A percentile compares a stretch with the other conserved stretches of the same genome.
phyloP scores from a whole-genome alignment of 2,888 invertebrate genomes.

The Perithous albicinctus region DNA sequence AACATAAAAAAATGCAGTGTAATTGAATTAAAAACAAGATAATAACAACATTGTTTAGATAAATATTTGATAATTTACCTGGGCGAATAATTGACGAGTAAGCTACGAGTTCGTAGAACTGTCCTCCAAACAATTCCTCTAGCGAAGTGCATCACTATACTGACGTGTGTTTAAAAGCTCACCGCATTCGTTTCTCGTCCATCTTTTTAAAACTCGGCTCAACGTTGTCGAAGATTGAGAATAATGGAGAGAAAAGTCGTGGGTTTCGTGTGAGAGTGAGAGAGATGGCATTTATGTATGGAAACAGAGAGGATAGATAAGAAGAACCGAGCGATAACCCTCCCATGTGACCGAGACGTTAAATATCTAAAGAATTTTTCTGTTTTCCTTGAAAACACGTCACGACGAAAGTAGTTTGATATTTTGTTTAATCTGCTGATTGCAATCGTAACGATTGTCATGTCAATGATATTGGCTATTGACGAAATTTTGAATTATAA shows the following conservation, averaged over 20 bases:
- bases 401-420: not conserved
- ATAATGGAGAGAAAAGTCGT: slow-evolving; percentile 45
- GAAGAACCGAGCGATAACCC: slow-evolving; percentile 75
- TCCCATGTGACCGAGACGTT: slow-evolving; percentile 49
- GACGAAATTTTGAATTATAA: not conserved
- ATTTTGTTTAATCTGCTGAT: slow-evolving; percentile 2
- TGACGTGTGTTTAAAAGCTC: slow-evolving; percentile 38
- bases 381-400: not conserved
- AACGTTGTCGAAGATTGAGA: slow-evolving; percentile 65
- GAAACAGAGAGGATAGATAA: slow-evolving; percentile 72
- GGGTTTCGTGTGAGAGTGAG: slow-evolving; percentile 21
- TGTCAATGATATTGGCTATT: not conserved
- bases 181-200: slow-evolving; percentile 31
- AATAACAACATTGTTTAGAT: no score
- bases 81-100: slow-evolving; percentile 74
- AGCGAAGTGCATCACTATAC: slow-evolving; percentile 80
- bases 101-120: slow-evolving; percentile 76
- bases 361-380: slow-evolving; percentile 29
- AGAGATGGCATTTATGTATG: slow-evolving; percentile 14
- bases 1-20: no score
- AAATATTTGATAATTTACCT: slow-evolving; percentile 77
- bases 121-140: slow-evolving; percentile 77
- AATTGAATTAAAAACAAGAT: no score
- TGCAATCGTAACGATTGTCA: not conserved
- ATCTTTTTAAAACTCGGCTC: slow-evolving; percentile 47